phyloP scores from a whole-genome alignment of 2,797 vertebrate genomes.

The Coregonus suidteri region DNA sequence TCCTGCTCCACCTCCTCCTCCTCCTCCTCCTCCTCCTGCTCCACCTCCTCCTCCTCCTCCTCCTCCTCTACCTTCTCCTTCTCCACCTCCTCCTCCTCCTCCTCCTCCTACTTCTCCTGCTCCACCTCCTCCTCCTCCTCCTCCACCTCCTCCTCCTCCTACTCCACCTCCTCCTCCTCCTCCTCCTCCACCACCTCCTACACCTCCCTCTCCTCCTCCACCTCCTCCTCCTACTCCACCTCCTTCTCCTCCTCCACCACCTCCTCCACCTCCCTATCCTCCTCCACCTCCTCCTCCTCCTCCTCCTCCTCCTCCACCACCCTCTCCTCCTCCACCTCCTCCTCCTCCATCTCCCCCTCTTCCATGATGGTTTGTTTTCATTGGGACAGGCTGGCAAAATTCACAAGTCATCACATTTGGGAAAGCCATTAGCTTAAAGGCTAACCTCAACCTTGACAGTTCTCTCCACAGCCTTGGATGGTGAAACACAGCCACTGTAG shows the following conservation, averaged over 20 bases:
- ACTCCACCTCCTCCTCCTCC: no score
- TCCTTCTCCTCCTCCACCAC: not conserved
- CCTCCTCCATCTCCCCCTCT: no score
- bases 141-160: no score
- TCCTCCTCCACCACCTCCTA: no score
- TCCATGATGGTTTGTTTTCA: slow-evolving; percentile 32
- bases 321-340: no score
- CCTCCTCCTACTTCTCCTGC: not conserved
- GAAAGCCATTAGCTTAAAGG: slow-evolving; percentile 32
- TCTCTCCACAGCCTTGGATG: slow-evolving; percentile 42
- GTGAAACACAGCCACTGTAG: slow-evolving; percentile 16
- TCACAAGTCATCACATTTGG: slow-evolving; percentile 28
- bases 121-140: not conserved
- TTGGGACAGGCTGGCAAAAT: slow-evolving; percentile 22
- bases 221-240: no score
- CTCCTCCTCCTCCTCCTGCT: no score
- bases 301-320: no score
- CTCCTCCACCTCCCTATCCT: not conserved
- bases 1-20: no score
- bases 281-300: not conserved
- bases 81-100: not conserved
- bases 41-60: no score
- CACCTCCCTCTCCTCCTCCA: no score
- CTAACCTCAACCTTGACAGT: slow-evolving; percentile 39
- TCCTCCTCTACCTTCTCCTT: no score